Evolutionary conservation across 2,888 invertebrate genomes (phyloP).

Genomic region (Agrotis clavis): DNA sequence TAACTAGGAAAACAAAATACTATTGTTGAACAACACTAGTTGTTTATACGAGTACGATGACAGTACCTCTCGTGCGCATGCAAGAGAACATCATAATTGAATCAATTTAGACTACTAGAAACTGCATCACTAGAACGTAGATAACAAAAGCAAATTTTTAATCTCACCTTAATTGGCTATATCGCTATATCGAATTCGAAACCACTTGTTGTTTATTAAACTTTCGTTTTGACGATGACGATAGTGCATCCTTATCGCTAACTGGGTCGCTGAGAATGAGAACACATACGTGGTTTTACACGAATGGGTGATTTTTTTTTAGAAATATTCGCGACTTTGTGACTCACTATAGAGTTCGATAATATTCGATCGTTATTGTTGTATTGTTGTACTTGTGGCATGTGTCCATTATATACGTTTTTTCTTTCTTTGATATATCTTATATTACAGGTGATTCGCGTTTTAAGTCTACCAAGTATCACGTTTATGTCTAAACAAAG

Average conservation of each 20-base stretch:
- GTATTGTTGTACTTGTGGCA: no score
- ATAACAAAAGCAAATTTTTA: constrained; percentile 21
- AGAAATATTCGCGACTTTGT: constrained; percentile 14
- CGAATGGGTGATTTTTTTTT: constrained; percentile 23
- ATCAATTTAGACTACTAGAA: constrained; percentile 1
- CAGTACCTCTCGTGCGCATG: constrained; percentile 2
- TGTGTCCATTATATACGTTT: no score
- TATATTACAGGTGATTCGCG: not conserved
- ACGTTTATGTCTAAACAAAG: constrained; percentile 7
- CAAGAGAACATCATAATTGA: constrained; percentile 25
- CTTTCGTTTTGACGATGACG: constrained; percentile 35
- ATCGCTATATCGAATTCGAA: no score
- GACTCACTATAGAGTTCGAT: not conserved
- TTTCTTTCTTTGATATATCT: no score
- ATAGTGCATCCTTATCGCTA: constrained; percentile 58
- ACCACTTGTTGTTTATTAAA: constrained; percentile 43
- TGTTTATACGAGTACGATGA: not conserved
- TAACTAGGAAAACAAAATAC: constrained; percentile 5
- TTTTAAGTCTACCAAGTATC: not conserved
- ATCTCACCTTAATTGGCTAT: constrained; percentile 30
- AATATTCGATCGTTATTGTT: no score
- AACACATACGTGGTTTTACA: constrained; percentile 53
- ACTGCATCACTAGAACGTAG: not conserved
- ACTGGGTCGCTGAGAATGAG: constrained; percentile 27
- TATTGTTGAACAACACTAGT: not conserved